Evolutionary conservation across 2,113 vertebrate species (phyloP), one percentile per base, ranked within the genome.

Genomic region (Myocastor coypus): DNA sequence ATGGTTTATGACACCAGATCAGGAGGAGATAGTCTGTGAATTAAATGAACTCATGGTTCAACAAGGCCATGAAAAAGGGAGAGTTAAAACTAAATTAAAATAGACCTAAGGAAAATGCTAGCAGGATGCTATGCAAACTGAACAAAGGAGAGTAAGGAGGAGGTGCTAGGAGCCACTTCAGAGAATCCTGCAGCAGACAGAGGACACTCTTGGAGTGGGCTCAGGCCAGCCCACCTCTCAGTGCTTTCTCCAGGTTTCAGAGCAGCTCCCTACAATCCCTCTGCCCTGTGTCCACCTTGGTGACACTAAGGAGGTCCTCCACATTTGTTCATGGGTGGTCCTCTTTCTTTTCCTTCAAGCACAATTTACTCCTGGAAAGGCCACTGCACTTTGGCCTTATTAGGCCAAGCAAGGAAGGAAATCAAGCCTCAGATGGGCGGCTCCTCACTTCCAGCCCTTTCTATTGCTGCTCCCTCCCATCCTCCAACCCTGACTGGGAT

Each of bases 1-100:
- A 68, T 92, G 61, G 24, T 19, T 50, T n/a, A 5, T 40, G 86
- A 78, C 57, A 63, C 40, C 19, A 52, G 93, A 30, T 61, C 30
- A 89, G 52, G 20, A 66, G 22, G 64, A 68, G 52, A 75, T 10
- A 28, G 59, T 5, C 57, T 64, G 7, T 26, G 64, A 59, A 37
- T 40, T 42, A 66, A 66, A 46, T 13, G 46, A 94, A 84, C 42
- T 32, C 66, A 34, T 34, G 34, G 42, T 37, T 88, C 69, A 81
- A 89, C 13, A 34, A 69, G 42, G 91, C 59, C 34, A 32, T 2
- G 30, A 46, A 34, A 1, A 24, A 19, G 61, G 37, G 32, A 34
- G 37, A 46, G n/a, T 32, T 32, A 55, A 94, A 57, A 96, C 26
- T 61, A 82, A 68, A 78, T 14, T 40, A 88, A 87, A 95, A 57